Evolutionary conservation across 2,797 vertebrate species (phyloP), one percentile per base, ranked within the genome.

Genomic region (Microhierax caerulescens): DNA sequence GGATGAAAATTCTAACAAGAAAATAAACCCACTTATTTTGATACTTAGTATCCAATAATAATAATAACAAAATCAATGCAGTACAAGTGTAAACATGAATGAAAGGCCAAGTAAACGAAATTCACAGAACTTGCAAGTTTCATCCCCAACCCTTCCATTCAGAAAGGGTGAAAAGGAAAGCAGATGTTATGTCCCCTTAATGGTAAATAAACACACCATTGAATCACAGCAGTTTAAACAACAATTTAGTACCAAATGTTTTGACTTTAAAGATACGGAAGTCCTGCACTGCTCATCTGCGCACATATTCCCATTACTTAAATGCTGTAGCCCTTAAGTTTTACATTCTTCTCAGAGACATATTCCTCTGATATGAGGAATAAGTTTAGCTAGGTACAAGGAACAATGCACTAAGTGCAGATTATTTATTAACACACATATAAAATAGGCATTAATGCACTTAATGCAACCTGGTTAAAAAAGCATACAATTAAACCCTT

Each of bases 261-360:
- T 48, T 85, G 68, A 88, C 32, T 67, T 28, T 43, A 85, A 89
- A 32, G 23, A 77, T 24, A 85, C 2, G 6, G 22, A 92, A 85
- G 9, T 34, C 67, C 45, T 2, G 12, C 19, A 27, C 54, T 54
- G 60, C 32, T 67, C 14, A 63, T 70, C 63, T 51, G 32, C 53
- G 88, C 74, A 48, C 16, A 68, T 34, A 23, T 28, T 68, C 20
- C 51, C 1, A 1, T 36, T 60, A 68, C 22, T 53, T 50, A 72
- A 81, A 39, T n/a, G 16, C 34, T 43, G 6, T 5, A 45, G 25
- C 3, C 37, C 45, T 45, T 81, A 56, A 0, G 0, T 48, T 83
- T 51, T 19, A 69, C 2, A 0, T 36, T 72, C 53, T 3, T 0
- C 19, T 73, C 50, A 51, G 32, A 43, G 30, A 73, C 0, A 0